A percentile compares a stretch with the other conserved stretches of the same genome.
Evolutionary conservation across 2,797 vertebrate genomes (phyloP).

Genomic region (Helarctos malayanus): DNA sequence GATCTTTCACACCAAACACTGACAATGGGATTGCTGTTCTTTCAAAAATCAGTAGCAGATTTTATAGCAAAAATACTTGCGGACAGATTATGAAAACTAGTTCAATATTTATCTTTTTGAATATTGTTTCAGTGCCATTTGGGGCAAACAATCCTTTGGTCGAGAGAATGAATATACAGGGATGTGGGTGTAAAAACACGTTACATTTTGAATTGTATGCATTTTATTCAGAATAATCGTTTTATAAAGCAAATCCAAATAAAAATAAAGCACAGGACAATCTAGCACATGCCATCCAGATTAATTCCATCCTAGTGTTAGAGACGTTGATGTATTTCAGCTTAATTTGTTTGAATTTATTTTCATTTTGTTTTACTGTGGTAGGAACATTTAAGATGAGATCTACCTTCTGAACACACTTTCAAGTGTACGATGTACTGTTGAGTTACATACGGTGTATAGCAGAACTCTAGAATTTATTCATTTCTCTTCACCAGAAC

Average conservation of each 20-base stretch:
- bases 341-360: background rate
- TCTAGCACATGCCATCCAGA: background rate
- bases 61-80: constrained; percentile 16
- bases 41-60: constrained; percentile 51
- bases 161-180: constrained; percentile 19
- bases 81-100: constrained; percentile 31
- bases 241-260: constrained; percentile 47
- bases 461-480: background rate
- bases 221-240: constrained; percentile 43
- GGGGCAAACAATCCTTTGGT: background rate
- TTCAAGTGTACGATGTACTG: background rate
- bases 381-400: constrained; percentile 1
- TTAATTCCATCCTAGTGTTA: background rate
- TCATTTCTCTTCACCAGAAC: background rate
- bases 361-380: constrained; percentile 5
- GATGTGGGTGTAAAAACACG: background rate
- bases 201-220: constrained; percentile 30
- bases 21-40: constrained; percentile 24
- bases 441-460: background rate
- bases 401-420: background rate
- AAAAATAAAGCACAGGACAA: constrained; percentile 9
- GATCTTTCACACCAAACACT: constrained; percentile 41
- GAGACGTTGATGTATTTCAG: background rate
- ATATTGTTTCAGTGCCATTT: background rate
- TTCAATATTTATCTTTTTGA: constrained; percentile 57